Percentiles rank a stretch among this genome's conserved stretches.
phyloP scores from a whole-genome alignment of 64 coral and sea anemone genomes.

The Pocillopora damicornis region DNA sequence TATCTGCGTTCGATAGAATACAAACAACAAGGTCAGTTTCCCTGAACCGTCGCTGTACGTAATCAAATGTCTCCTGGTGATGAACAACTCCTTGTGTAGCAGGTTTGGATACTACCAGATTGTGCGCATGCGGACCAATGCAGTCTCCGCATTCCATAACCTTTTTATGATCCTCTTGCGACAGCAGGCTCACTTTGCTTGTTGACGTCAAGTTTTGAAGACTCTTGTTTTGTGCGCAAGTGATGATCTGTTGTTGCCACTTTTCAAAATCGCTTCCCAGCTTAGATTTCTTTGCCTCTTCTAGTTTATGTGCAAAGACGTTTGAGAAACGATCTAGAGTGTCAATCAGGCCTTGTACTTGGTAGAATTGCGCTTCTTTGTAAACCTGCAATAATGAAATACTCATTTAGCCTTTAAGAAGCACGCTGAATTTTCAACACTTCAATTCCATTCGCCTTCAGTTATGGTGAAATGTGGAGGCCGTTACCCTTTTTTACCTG shows the following conservation, averaged over 20 bases:
- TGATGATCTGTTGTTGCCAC: constrained; percentile 73
- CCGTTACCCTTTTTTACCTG: too few relatives aligned
- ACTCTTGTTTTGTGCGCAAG: constrained; percentile 73
- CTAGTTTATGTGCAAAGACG: constrained; percentile 75
- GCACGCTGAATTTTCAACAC: not conserved
- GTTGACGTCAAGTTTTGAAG: constrained; percentile 53
- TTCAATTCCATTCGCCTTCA: too few relatives aligned
- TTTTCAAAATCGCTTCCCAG: constrained; percentile 66
- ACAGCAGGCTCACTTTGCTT: constrained; percentile 62
- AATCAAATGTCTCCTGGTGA: constrained; percentile 70
- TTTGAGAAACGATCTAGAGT: constrained; percentile 75
- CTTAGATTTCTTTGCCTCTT: constrained; percentile 69
- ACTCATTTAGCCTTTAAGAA: not conserved
- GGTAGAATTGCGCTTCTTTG: constrained; percentile 82
- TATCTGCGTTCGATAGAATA: constrained; percentile 34
- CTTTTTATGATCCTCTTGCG: constrained; percentile 67
- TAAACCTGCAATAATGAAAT: constrained; percentile 47
- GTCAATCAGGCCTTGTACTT: constrained; percentile 60
- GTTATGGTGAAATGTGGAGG: too few relatives aligned
- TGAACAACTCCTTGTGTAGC: constrained; percentile 40
- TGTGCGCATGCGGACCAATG: constrained; percentile 66
- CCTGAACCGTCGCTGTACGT: constrained; percentile 56
- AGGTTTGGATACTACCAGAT: constrained; percentile 49
- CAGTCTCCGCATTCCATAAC: constrained; percentile 56
- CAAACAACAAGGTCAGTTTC: constrained; percentile 49